Conservation (phyloP, 1,140 invertebrate species). For the Pseudoatta argentina region DNA sequence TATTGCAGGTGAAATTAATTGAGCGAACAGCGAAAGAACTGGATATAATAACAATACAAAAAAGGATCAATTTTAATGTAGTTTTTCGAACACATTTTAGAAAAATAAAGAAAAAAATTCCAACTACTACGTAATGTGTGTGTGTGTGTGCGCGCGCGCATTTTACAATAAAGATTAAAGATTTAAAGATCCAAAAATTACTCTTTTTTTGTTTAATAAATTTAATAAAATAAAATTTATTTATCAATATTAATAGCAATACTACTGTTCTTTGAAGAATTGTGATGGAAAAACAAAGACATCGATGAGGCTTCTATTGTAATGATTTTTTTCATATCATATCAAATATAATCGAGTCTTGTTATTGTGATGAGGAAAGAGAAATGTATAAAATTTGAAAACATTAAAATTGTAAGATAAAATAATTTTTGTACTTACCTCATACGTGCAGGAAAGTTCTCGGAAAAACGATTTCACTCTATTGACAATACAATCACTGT, state of each 20-base stretch:
- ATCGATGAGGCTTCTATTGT: not conserved
- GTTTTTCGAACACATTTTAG: not conserved
- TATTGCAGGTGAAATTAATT: not conserved
- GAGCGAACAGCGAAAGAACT: not conserved
- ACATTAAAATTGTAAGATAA: constrained; percentile 1
- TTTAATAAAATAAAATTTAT: not conserved
- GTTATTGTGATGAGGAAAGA: not conserved
- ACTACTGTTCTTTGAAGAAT: not conserved
- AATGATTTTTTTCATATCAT: not conserved
- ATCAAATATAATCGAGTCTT: not conserved
- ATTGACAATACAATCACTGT: constrained; percentile 93
- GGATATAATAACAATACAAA: not conserved
- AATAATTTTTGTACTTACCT: constrained; percentile 86
- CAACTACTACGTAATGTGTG: not conserved
- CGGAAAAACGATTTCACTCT: constrained; percentile 95
- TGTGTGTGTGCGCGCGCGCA: no score
- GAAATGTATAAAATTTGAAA: not conserved
- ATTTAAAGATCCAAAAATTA: not conserved
- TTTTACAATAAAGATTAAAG: not conserved
- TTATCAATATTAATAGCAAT: not conserved
- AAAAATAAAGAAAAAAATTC: not conserved
- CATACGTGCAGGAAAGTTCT: constrained; percentile 96
- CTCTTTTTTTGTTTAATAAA: not conserved
- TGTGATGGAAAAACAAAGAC: not conserved
- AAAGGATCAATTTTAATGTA: not conserved